A percentile compares a stretch with the other conserved stretches of the same genome.
These are phyloP conservation scores for Gnathonemus longibarbis DNA, from an alignment of 2,113 vertebrate species.

Conservation along the genomic window DNA sequence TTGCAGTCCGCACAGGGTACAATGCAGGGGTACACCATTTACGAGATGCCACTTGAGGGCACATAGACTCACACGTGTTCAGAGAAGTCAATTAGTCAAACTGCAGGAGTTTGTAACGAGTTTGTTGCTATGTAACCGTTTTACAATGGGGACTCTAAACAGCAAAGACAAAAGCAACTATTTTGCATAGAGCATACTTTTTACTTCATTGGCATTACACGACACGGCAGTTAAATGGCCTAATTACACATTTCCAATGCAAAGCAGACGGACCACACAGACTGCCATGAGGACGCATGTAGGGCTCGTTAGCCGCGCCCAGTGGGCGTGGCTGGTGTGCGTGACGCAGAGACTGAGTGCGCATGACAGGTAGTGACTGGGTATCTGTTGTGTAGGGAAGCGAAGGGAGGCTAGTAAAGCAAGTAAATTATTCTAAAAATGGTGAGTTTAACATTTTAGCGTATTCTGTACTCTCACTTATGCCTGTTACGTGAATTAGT, in stretches of 20 bases:
- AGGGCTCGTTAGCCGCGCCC: neutral
- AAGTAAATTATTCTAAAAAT: neutral
- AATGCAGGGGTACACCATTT: neutral
- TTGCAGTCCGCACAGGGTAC: neutral
- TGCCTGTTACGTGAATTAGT: neutral
- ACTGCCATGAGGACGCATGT: too few relatives aligned
- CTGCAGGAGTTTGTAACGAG: neutral
- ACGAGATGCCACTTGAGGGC: neutral
- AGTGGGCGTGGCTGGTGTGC: neutral
- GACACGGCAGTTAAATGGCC: neutral
- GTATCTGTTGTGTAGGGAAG: neutral
- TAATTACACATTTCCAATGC: neutral
- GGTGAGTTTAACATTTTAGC: neutral
- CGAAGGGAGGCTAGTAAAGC: neutral
- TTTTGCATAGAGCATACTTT: neutral
- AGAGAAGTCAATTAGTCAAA: neutral
- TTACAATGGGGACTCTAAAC: neutral
- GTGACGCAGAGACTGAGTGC: neutral
- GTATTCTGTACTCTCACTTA: neutral
- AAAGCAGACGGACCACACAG: neutral
- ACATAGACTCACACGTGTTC: neutral
- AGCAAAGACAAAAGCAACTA: neutral
- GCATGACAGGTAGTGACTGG: slow-evolving; percentile 11
- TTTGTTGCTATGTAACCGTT: neutral
- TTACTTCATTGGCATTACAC: neutral